Evolutionary conservation across 2,888 invertebrate genomes (phyloP), one percentile per base, ranked within the genome.

Genomic region (Tenthredo notha): DNA sequence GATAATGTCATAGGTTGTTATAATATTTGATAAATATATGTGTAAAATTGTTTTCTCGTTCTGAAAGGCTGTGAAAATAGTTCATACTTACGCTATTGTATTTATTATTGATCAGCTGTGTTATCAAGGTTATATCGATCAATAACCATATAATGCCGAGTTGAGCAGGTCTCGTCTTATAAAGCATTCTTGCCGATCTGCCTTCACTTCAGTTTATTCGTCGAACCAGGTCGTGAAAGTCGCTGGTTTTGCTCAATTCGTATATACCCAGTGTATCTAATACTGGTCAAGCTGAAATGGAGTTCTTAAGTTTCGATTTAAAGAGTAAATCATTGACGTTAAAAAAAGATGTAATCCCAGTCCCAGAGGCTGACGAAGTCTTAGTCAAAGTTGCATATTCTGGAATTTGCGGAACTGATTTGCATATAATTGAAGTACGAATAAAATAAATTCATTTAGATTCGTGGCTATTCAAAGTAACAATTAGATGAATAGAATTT

Each of bases 351-450:
- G 84, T 85, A 1, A 86, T 93, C 77, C 93, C 92, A 0, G 88
- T 85, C 50, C 92, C 92, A 4, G 86, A 84, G 2, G 67, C 85
- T 0, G 50, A 95, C 74, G 95, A 96, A n/a, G 95, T 97, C 75
- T 94, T 96, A 2, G 94, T 97, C 0, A 95, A 94, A 90, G 96
- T 97, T 0, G 95, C 95, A 9, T 96, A 95, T 89, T 93, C 96
- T 0, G 97, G 97, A 0, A 94, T 97, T 43, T 97, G 97, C 89
- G 97, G 97, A 0, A 97, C 96, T 0, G 97, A 97, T 92, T 92
- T 97, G 6, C 97, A 97, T 88, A 96, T 97, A 80, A 94, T 96
- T 18, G 95, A 95, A 93, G 97, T 96, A 94, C 58, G 58, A n/a
- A 40, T 58, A 29, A 80, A 47, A 25, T 9, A 21, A 25, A 9